phyloP scores from a whole-genome alignment of 2,888 invertebrate species.

The Callosobruchus maculatus region DNA sequence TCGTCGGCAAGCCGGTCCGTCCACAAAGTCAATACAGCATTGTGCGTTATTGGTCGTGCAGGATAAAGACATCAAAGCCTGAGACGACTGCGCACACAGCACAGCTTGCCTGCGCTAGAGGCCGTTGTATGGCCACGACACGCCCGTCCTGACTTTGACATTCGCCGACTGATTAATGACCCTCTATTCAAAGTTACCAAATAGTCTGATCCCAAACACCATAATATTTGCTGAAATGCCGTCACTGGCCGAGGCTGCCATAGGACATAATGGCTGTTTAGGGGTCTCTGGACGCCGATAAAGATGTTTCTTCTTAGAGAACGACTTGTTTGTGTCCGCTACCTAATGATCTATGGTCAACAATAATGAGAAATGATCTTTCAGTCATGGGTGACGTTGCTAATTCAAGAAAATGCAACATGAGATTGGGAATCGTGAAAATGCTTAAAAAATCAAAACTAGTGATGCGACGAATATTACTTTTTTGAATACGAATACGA shows the following conservation, averaged over 20 bases:
- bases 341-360: not conserved
- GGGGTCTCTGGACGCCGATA: not conserved
- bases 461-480: too few species aligned
- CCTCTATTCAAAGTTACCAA: not conserved
- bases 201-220: not conserved
- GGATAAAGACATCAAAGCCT: conserved; percentile 1
- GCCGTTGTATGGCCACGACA: not conserved
- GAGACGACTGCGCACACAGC: not conserved
- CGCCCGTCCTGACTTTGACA: not conserved
- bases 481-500: too few species aligned
- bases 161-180: not conserved
- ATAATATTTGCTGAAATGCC: conserved; percentile 1
- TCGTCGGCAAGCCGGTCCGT: not conserved
- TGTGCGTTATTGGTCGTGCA: not conserved
- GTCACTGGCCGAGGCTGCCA: not conserved
- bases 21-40: not conserved
- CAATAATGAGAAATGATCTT: not conserved
- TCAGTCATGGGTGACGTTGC: not conserved
- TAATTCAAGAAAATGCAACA: too few species aligned
- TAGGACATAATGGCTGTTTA: not conserved
- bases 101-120: not conserved
- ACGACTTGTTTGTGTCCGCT: not conserved
- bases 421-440: too few species aligned
- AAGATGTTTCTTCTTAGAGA: not conserved
- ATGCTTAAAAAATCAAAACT: too few species aligned